Evolutionary conservation across 2,797 vertebrate species (phyloP), one percentile per base, ranked within the genome.

Genomic region (Phrynocephalus forsythii): DNA sequence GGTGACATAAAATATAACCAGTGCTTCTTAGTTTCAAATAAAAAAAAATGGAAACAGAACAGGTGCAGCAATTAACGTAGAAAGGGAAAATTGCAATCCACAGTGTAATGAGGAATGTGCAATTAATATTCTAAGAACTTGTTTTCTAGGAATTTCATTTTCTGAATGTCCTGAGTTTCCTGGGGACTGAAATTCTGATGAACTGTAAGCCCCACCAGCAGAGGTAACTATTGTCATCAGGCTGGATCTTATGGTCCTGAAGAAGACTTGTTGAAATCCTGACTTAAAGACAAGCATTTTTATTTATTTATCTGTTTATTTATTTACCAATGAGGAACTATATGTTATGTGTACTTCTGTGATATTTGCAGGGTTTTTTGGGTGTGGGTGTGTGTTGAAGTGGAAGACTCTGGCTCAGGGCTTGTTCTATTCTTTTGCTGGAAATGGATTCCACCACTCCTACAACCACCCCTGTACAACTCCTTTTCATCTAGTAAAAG

Each of bases 41-140:
- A 44, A 18, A 28, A 83, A 73, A 33, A 30, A 0, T 0, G n/a
- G 6, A 77, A 56, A 0, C 0, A 22, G 6, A 60, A n/a, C 22
- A 6, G 10, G n/a, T 79, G 38, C 84, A 86, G 66, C 72, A 50
- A 33, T 81, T 6, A 33, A 33, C 63, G 1, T 56, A 75, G 75
- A 86, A 83, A 44, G 63, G 66, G 75, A 83, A 77, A 52, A 52
- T 18, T 86, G 33, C 26, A 76, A 72, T 30, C 83, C 86, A 3
- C 5, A 63, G 26, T 22, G 68, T 44, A 79, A 50, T 0, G 44
- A 30, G 8, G 16, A 28, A 79, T 84, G 81, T 20, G 48, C 38
- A 4, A 7, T 1, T n/a, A 73, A 72, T 0, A 60, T 84, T 44
- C 33, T 73, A 1, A 1, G 56, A 84, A 90, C 52, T 38, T 82